Evolutionary conservation across 2,113 vertebrate species (phyloP).

Genomic region (Crotalus horridus): DNA sequence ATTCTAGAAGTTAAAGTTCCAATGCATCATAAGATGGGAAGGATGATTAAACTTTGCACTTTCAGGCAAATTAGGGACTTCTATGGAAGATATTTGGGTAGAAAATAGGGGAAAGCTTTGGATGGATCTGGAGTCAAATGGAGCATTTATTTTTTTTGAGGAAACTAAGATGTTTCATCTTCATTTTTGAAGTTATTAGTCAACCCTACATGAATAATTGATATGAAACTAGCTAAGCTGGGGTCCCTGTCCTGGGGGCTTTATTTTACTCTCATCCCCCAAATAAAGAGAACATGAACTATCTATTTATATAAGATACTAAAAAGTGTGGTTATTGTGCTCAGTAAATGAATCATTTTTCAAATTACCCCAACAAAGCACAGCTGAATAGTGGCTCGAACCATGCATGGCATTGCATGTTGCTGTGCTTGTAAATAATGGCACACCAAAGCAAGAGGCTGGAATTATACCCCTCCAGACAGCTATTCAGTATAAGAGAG

Average conservation of each 20-base stretch:
- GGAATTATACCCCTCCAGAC: conserved; percentile 64
- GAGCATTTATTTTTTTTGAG: background rate
- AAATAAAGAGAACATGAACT: background rate
- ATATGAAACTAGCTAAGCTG: background rate
- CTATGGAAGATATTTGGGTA: background rate
- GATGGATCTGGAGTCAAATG: background rate
- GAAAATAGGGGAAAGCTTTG: background rate
- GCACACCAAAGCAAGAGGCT: conserved; percentile 52
- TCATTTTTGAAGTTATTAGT: background rate
- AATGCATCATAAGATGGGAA: background rate
- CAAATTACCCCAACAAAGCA: conserved; percentile 55
- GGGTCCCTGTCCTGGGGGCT: background rate
- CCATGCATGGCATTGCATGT: conserved; percentile 42
- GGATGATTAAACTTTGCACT: background rate
- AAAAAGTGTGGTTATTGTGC: background rate
- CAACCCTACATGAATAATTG: background rate
- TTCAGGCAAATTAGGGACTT: background rate
- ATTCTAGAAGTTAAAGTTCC: background rate
- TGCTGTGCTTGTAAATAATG: conserved; percentile 51
- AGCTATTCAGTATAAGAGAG: conserved; percentile 56
- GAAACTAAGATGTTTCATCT: background rate
- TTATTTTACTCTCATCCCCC: background rate
- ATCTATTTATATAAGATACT: background rate
- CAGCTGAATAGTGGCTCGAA: conserved; percentile 49
- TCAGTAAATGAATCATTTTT: conserved; percentile 42